Conservation (phyloP, 1,140 invertebrate genomes). For the Eueides isabella region DNA sequence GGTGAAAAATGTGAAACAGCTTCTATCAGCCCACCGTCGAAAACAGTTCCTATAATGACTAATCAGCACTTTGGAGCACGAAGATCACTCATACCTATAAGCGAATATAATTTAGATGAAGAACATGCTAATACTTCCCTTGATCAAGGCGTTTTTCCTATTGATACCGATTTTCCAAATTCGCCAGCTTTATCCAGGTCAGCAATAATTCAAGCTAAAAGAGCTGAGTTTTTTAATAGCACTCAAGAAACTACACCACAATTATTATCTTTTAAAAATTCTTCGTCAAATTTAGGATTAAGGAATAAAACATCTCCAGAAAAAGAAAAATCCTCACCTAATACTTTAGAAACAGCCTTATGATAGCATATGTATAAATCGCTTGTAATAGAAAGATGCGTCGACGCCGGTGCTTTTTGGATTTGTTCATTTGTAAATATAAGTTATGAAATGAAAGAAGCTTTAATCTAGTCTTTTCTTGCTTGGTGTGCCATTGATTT, state of each 20-base stretch:
- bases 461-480: slow-evolving; percentile 80
- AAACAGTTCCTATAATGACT: slow-evolving; percentile 76
- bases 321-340: slow-evolving; percentile 65
- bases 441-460: slow-evolving; percentile 73
- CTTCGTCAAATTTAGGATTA: slow-evolving; percentile 41
- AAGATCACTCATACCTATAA: slow-evolving; percentile 71
- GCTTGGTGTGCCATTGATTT: slow-evolving; percentile 70
- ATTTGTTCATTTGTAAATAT: slow-evolving; percentile 54
- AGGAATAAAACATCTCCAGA: slow-evolving; percentile 67
- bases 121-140: slow-evolving; percentile 50
- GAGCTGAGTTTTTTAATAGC: slow-evolving; percentile 82
- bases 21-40: slow-evolving; percentile 56
- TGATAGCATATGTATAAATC: slow-evolving; percentile 63
- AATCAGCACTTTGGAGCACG: slow-evolving; percentile 77
- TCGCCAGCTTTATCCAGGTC: slow-evolving; percentile 67
- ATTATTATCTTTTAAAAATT: slow-evolving; percentile 68
- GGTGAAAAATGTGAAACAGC: slow-evolving; percentile 74
- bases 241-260: slow-evolving; percentile 64
- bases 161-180: slow-evolving; percentile 57
- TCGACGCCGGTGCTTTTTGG: slow-evolving; percentile 63
- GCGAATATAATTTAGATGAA: slow-evolving; percentile 58
- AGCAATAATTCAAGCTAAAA: slow-evolving; percentile 82
- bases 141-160: slow-evolving; percentile 68
- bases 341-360: slow-evolving; percentile 84
- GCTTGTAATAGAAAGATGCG: neutral